Evolutionary conservation across 2,888 invertebrate genomes (phyloP), one percentile per base, ranked within the genome.

Genomic region (Quadriops clusia): DNA sequence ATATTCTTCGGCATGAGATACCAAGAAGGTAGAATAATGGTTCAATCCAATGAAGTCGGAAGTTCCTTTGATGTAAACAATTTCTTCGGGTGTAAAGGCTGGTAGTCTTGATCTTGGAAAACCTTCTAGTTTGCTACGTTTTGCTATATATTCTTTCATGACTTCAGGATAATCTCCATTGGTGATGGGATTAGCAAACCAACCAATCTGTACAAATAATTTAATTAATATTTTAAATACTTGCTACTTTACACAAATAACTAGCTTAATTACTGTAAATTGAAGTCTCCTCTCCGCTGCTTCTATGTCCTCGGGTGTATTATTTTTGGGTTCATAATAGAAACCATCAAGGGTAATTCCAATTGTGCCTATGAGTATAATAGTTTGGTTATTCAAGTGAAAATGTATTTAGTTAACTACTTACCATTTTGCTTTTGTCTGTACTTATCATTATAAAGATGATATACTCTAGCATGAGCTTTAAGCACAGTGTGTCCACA

Each of bases 11-110:
- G 4, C 53, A 0, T 67, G 8, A 74, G 74, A 64, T 65, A 59
- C 64, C 44, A 74, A 42, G 38, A 60, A 58, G 0, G 74, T 65
- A 1, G 80, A 75, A 50, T 86, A 87, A 33, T 76, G 70, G 51
- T 86, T 86, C 9, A 85, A 51, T 1, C 80, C 82, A 28, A 85
- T 62, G 54, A 77, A 82, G 50, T 87, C 84, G 2, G 67, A 64
- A 1, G 79, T 72, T 0, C 68, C 74, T 17, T 55, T 59, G 12
- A 83, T 68, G 30, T 63, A 59, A 6, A 58, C 50, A 5, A 77
- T 61, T 60, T 82, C 78, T 12, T 70, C 62, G 0, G 47, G 21
- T 1, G 72, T 73, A 46, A 79, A 76, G 33, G 47, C 49, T 0
- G 79, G 78, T 2, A 81, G 60, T 6, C 78, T 67, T 1, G 79